These are phyloP conservation scores for Petrocephalus sullivani DNA, from an alignment of 2,797 vertebrate genomes.

Conservation along the genomic window DNA sequence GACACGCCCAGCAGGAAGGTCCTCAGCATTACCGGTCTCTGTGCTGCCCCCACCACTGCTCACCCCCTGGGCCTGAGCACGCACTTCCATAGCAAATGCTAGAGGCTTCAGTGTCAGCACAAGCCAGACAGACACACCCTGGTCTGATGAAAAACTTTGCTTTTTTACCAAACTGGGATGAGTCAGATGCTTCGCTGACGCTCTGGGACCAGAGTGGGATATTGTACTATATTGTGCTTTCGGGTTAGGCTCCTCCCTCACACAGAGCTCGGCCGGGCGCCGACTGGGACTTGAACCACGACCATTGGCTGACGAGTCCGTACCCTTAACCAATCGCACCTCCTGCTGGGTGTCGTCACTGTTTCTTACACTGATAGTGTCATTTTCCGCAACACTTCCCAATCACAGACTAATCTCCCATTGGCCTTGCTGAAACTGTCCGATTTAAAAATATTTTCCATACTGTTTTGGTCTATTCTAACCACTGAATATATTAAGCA, in stretches of 20 bases:
- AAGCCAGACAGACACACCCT: background rate
- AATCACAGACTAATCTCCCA: background rate
- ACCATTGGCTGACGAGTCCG: background rate
- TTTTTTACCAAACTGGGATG: background rate
- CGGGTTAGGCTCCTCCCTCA: background rate
- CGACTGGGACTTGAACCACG: background rate
- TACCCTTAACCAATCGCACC: background rate
- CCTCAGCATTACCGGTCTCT: background rate
- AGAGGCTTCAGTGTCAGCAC: background rate
- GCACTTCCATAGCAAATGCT: background rate
- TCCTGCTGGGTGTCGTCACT: background rate
- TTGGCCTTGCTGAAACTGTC: background rate
- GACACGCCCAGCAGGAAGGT: background rate
- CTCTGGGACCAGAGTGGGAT: background rate
- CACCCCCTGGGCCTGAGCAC: background rate
- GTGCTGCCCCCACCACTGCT: background rate
- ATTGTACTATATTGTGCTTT: background rate
- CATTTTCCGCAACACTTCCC: background rate
- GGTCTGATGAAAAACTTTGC: background rate
- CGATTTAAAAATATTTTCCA: background rate
- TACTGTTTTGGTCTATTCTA: background rate
- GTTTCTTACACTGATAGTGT: background rate
- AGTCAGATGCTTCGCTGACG: background rate
- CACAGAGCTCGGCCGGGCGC: background rate
- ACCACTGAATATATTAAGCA: background rate